Percentiles rank a stretch among this genome's conserved stretches.
Evolutionary conservation across 1,140 invertebrate species (phyloP).

Genomic region (Bombus waltoni): DNA sequence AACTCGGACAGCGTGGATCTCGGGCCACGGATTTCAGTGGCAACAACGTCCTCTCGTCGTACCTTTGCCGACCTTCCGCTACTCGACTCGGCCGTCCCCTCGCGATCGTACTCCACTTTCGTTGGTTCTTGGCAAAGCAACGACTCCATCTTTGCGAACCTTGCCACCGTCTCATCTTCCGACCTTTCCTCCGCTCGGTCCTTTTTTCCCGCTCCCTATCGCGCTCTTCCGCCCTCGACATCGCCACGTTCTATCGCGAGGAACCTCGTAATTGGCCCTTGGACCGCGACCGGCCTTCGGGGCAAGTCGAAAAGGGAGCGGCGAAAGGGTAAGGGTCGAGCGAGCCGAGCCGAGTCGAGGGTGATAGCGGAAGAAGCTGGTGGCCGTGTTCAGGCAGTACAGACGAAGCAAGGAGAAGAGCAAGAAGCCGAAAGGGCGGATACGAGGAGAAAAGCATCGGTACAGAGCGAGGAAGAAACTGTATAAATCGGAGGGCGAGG

Average conservation of each 20-base stretch:
- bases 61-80: conserved; percentile 30
- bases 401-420: neutral
- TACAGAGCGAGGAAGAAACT: neutral
- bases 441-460: neutral
- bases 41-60: neutral
- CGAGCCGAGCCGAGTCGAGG: neutral
- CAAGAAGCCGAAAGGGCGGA: neutral
- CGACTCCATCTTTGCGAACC: neutral
- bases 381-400: no score
- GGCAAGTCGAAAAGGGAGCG: conserved; percentile 29
- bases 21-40: conserved; percentile 49
- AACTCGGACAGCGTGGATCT: conserved; percentile 5
- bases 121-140: neutral
- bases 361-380: neutral
- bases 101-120: conserved; percentile 2
- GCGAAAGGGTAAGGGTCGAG: conserved; percentile 49
- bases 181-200: conserved; percentile 25
- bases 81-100: neutral
- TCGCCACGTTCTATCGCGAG: conserved; percentile 45
- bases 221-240: conserved; percentile 1
- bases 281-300: conserved; percentile 38
- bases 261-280: conserved; percentile 70
- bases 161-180: neutral
- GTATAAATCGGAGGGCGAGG: neutral
- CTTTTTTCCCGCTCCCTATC: neutral